Base-by-base conservation (phyloP, 1,140 invertebrate species). In the Temnothorax longispinosus region DNA sequence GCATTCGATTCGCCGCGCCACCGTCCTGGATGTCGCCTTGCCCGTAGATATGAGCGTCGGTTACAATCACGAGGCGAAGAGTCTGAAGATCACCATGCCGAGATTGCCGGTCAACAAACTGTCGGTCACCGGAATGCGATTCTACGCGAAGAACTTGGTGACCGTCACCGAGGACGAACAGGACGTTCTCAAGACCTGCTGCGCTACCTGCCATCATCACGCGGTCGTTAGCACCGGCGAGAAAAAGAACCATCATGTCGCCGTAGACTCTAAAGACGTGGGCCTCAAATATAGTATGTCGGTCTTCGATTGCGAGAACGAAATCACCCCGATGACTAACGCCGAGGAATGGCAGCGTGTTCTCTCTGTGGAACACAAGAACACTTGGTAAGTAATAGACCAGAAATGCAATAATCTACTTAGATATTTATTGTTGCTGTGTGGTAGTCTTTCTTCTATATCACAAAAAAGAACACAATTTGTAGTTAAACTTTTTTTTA, bases 281-380 rank as follows among this genome's bases (percentile, higher is more conserved):
- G 95, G 94, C 38, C 88, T 93, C n/a, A 89, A 91, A 10, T 93
- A 87, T 15, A 76, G 86, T 8, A 67, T 87, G 50, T 47, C 41
- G 13, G 77, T 94, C 50, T 94, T 94, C 32, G 91, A 95, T 82
- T 95, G 94, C 85, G 94, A 95, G 15, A 90, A 80, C 56, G 44
- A 81, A 7, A 5, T 90, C 4, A 88, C 88, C 3, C 90, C 90
- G 3, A 10, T 76, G n/a, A 75, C 62, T 0, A 50, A 89, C 4
- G 13, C 47, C 0, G 38, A 71, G 10, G 89, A 93, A 2, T 90
- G 56, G 81, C 35, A 85, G 1, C 81, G 90, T 52, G 71, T 56
- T 50, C 72, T 92, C 0, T 58, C 41, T 10, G 32, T 52, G 0
- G 74, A 92, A 27, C 50, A 90, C 3, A 91, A 89, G 35, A 91